These are phyloP conservation scores for Amphipyra berbera DNA, from an alignment of 2,888 invertebrate genomes.

Conservation along the genomic window DNA sequence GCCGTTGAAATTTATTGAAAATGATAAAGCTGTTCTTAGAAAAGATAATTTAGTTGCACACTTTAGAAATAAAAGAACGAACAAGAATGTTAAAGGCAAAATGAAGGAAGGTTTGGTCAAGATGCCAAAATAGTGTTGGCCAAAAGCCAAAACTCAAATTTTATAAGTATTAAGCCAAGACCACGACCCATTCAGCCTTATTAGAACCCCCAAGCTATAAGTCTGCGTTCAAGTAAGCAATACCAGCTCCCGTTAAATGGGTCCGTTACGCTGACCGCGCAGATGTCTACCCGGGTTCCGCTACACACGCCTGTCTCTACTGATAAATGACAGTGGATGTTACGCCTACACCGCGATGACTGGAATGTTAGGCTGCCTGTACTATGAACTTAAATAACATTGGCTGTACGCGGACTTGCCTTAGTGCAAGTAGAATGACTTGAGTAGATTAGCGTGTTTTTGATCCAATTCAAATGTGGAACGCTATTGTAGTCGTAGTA, in stretches of 20 bases:
- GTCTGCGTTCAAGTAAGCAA: slow-evolving; percentile 39
- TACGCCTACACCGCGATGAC: slow-evolving; percentile 43
- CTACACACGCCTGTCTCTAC: slow-evolving; percentile 42
- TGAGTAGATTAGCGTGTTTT: slow-evolving; percentile 16
- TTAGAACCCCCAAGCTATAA: slow-evolving; percentile 35
- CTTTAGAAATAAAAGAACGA: no score
- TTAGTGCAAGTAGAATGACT: slow-evolving; percentile 4
- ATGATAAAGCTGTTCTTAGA: no score
- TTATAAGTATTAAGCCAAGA: no score
- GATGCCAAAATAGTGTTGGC: no score
- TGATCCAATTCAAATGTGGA: slow-evolving; percentile 10
- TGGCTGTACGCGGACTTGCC: slow-evolving; percentile 21
- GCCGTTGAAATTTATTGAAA: no score
- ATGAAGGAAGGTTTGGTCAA: no score
- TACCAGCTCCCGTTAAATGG: slow-evolving; percentile 66
- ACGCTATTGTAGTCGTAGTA: not conserved
- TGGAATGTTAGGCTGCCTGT: slow-evolving; percentile 41
- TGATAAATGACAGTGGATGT: slow-evolving; percentile 53
- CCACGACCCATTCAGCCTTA: slow-evolving; percentile 16
- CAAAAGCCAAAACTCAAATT: no score
- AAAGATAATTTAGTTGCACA: no score
- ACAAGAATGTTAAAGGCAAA: no score
- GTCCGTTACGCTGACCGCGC: slow-evolving; percentile 73
- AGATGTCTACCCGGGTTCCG: slow-evolving; percentile 54
- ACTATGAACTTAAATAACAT: slow-evolving; percentile 17